Conservation (phyloP, 1,140 invertebrate genomes). For the Platyscapa corneri region DNA sequence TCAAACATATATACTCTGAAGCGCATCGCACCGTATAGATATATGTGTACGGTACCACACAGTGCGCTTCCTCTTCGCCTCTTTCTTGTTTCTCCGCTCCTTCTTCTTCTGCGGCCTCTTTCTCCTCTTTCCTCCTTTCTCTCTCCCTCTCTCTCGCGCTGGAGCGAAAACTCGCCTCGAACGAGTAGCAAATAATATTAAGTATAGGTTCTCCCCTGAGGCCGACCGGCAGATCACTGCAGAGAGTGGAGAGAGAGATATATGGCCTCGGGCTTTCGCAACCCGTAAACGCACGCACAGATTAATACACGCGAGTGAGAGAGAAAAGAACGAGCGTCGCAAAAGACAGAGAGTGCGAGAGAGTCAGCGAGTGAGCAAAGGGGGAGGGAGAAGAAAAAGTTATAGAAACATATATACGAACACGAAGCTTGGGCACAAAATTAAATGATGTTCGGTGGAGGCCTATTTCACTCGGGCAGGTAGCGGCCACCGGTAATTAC, state of each 20-base stretch:
- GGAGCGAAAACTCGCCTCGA: constrained; percentile 44
- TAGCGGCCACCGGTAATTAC: constrained; percentile 73
- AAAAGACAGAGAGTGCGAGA: not conserved
- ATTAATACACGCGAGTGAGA: constrained; percentile 47
- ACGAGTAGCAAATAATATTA: constrained; percentile 71
- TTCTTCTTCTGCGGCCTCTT: not conserved
- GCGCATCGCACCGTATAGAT: not conserved
- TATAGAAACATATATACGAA: constrained; percentile 9
- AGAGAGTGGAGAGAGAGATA: constrained; percentile 53
- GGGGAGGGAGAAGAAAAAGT: not conserved
- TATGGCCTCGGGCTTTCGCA: constrained; percentile 57
- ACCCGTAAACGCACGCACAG: constrained; percentile 52
- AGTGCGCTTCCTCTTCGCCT: constrained; percentile 27
- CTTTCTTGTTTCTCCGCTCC: not conserved
- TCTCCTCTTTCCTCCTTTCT: constrained; percentile 4
- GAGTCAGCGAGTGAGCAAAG: not conserved
- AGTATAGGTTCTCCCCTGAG: constrained; percentile 65
- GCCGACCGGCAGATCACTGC: constrained; percentile 33
- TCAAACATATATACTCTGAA: not conserved
- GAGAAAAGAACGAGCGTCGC: constrained; percentile 1
- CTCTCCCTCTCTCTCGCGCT: constrained; percentile 5
- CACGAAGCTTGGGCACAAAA: constrained; percentile 62
- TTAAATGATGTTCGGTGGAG: constrained; percentile 70
- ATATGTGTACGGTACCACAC: not conserved
- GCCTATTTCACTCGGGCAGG: constrained; percentile 70